Conservation (phyloP, 2,113 vertebrate species). For the Pardalotus punctatus region DNA sequence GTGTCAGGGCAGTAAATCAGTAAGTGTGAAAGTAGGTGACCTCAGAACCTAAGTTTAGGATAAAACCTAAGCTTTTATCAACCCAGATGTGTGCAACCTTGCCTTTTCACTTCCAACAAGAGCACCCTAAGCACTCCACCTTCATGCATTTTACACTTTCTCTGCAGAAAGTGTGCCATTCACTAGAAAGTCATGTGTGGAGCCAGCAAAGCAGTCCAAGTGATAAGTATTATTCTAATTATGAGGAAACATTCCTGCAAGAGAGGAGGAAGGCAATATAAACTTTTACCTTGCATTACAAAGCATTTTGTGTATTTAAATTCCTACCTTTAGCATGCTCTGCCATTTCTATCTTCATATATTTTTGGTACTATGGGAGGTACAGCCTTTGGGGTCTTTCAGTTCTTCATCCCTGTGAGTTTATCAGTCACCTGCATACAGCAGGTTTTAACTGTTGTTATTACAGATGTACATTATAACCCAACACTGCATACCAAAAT, state of each 20-base stretch:
- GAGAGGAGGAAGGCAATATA: neutral
- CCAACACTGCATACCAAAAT: neutral
- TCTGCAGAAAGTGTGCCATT: neutral
- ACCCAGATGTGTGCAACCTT: neutral
- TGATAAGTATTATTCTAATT: neutral
- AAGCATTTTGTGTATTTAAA: neutral
- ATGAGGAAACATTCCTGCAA: neutral
- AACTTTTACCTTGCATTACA: neutral
- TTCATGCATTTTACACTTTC: neutral
- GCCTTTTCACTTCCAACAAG: neutral
- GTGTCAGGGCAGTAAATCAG: neutral
- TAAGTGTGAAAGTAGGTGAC: neutral
- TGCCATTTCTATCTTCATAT: neutral
- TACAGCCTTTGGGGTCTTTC: neutral
- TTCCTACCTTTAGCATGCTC: neutral
- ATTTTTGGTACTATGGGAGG: neutral
- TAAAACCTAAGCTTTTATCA: fast-evolving
- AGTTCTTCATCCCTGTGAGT: neutral
- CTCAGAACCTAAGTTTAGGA: neutral
- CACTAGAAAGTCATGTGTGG: neutral
- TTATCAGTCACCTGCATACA: neutral
- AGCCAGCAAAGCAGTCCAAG: neutral
- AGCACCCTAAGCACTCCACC: neutral
- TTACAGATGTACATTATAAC: neutral
- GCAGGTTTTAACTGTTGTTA: neutral